Conservation (phyloP, 2,888 invertebrate species). For the Drosophila quasianomalipes region DNA sequence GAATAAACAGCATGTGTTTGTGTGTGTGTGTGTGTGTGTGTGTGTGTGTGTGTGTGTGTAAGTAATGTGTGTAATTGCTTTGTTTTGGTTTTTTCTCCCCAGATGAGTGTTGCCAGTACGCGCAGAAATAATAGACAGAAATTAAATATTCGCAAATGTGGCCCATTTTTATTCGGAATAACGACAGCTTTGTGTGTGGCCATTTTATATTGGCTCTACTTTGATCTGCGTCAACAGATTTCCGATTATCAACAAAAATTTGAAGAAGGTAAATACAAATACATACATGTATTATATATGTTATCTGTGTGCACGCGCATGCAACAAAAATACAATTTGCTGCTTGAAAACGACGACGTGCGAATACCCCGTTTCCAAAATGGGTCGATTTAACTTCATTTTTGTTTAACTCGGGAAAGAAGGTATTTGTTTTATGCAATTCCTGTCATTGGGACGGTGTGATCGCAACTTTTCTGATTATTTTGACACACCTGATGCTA, state of each 20-base stretch:
- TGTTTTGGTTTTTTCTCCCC: conserved; percentile 22
- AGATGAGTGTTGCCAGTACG: conserved; percentile 68
- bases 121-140: conserved; percentile 81
- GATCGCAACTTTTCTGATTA: not conserved
- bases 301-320: not conserved
- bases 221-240: conserved; percentile 84
- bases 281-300: not conserved
- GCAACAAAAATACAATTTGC: not conserved
- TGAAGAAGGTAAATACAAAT: conserved; percentile 82
- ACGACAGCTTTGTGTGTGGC: conserved; percentile 79
- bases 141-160: conserved; percentile 81
- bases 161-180: conserved; percentile 80
- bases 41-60: conserved; percentile 7
- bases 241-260: conserved; percentile 84
- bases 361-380: not conserved
- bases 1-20: not conserved
- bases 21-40: conserved; percentile 6
- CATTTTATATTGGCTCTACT: conserved; percentile 84
- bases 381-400: not conserved
- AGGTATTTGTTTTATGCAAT: not conserved
- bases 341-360: not conserved
- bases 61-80: conserved; percentile 33
- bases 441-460: not conserved
- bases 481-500: not conserved
- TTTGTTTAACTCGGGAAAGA: not conserved